Base-by-base conservation (phyloP, 2,113 vertebrate genomes). In the Forbesichthys papilliferus region DNA sequence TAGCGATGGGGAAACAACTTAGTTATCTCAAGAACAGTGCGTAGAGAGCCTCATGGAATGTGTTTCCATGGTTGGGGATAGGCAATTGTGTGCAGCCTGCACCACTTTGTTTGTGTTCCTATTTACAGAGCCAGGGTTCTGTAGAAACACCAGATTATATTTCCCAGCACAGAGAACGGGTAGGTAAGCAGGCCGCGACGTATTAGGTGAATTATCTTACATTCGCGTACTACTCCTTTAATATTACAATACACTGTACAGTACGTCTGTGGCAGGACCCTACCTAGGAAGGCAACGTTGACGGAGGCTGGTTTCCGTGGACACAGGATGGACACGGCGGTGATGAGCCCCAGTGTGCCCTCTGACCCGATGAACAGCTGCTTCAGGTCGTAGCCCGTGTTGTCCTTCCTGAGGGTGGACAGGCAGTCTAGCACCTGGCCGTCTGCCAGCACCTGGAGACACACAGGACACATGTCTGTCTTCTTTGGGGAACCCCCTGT, bases 291-390 rank as follows among this genome's bases (percentile, higher is more conserved):
- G 9, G 95, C 94, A 71, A 99, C 90, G 4, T 95, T 97, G 54
- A 96, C 93, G 49, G 95, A 91, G 74, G 79, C 91, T 11, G 98
- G 94, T 88, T 93, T 97, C 72, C 87, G 92, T 5, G 96, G 96
- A 71, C 98, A 99, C 27, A 97, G 83, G 57, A 99, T 83, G 61
- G 96, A 96, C 54, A 98, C 93, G 0, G 95, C 93, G 0, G 96
- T 98, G 79, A 99, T 93, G 61, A 99, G 74, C 8, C 98, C 98
- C 73, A 99, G 76, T 0, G 98, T 99, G 5, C 98, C 98, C 82
- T 99, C 97, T 0, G 97, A 97, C 1, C 98, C 98, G 0, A 99
- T 98, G 79, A 98, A 98, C 56, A 99, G 94, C 92, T 99, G 97
- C 84, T 99, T 99, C 80, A 98, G 87, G 79, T 99, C 98, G 1